Evolutionary conservation across 2,113 vertebrate genomes (phyloP).

Genomic region (Opisthocomus hoazin): DNA sequence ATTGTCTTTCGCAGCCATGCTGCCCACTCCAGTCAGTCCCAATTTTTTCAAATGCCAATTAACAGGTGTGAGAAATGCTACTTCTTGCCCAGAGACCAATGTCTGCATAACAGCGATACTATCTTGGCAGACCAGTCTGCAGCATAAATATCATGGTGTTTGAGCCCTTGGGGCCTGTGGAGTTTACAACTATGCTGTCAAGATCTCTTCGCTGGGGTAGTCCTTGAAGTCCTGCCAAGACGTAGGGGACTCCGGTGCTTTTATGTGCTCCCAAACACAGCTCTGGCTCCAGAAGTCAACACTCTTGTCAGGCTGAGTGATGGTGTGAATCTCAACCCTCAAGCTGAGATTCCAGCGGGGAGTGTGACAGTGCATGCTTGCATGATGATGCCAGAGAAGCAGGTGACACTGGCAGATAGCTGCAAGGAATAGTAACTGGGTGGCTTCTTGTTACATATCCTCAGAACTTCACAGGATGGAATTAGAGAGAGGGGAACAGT

Average conservation of each 20-base stretch:
- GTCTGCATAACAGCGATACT: conserved; percentile 71
- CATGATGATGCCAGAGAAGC: conserved; percentile 77
- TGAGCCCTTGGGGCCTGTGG: conserved; percentile 77
- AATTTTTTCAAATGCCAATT: conserved; percentile 76
- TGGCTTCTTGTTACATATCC: conserved; percentile 78
- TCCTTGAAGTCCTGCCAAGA: conserved; percentile 82
- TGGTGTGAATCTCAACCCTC: conserved; percentile 78
- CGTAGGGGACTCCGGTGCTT: conserved; percentile 73
- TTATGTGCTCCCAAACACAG: conserved; percentile 77
- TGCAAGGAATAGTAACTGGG: conserved; percentile 66
- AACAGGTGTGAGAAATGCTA: conserved; percentile 76
- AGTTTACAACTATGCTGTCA: conserved; percentile 82
- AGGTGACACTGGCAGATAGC: conserved; percentile 75
- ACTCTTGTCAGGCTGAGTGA: conserved; percentile 71
- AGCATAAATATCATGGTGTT: conserved; percentile 78
- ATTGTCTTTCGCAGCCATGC: neutral
- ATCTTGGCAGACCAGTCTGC: conserved; percentile 63
- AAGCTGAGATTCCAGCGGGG: conserved; percentile 75
- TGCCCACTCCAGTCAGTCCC: conserved; percentile 40
- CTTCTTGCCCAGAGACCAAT: conserved; percentile 49
- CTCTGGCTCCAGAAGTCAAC: conserved; percentile 67
- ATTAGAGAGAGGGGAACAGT: conserved; percentile 71
- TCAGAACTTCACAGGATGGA: conserved; percentile 79
- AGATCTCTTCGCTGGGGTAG: conserved; percentile 72
- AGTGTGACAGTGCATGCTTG: conserved; percentile 76